Base-by-base conservation (phyloP, 2,113 vertebrate species). In the Pimephales promelas region DNA sequence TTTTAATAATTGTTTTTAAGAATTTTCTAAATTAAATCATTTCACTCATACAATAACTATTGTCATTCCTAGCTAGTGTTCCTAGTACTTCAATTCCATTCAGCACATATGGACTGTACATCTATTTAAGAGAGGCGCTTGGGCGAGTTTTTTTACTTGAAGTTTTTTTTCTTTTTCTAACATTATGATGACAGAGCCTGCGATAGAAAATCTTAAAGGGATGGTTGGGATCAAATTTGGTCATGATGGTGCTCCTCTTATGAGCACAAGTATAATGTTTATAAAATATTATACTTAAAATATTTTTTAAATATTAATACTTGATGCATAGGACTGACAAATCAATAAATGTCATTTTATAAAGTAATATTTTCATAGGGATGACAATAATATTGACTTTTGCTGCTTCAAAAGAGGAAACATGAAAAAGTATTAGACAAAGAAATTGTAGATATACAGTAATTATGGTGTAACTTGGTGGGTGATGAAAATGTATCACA, bases 381-480 rank as follows among this genome's bases (percentile, higher is more conserved):
- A 52, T 4, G 22, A 79, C 18, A 9, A 26, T 72, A 22, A 59
- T 79, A 20, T 22, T 28, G 5, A 70, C 68, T 14, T 40, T 22
- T 45, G 56, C 52, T 71, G 77, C n/a, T 87, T 86, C 54, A 54
- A 82, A 66, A 86, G 83, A 87, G 49, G 71, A 75, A 89, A 83
- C 88, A 56, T 26, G 52, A 56, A 45, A 45, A 85, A 52, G 77
- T 74, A 72, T 80, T 79, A 74, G 79, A 88, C 56, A 59, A 85
- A 88, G 82, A 82, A 85, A 49, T 79, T 81, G 36, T 76, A 76
- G 59, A 76, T 31, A 64, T 52, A 9, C 40, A 10, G 40, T 40
- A 90, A 84, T 85, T 91, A 90, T 92, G 92, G 84, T 90, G 89
- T 88, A 90, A 91, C 85, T 88, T 61, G 83, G 80, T 87, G 81